Evolutionary conservation across 1,140 invertebrate species (phyloP), one percentile per base, ranked within the genome.

Genomic region (Popillia japonica): DNA sequence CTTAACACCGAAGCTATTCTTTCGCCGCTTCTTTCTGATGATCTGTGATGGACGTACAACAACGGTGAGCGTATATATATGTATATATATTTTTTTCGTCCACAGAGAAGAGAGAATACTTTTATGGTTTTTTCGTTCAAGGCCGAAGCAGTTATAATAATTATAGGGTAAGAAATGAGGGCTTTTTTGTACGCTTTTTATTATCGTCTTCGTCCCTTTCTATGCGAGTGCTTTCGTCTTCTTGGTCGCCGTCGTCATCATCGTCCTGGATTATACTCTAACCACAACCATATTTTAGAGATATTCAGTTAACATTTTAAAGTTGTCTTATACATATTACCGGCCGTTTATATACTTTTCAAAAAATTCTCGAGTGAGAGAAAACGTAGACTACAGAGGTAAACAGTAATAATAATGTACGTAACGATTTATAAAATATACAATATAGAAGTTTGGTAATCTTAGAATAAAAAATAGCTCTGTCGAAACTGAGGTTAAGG

Each of bases 141-240:
- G 72, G 72, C 17, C 41, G 72, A 74, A 41, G 72, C 72, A 74
- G 72, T 74, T 74, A 74, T 74, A 74, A 74, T 74, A 74, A 74
- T 74, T 74, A 74, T 74, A 74, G 72, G 34, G 72, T 74, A 74
- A 20, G 72, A 41, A 68, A 68, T 68, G 61, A 34, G 61, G 61
- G 61, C 22, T 68, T 68, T 61, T 68, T 68, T 68, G 20, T 68
- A 34, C 61, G 61, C 61, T 68, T 68, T 68, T 68, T 68, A 68
- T 68, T 68, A 68, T 22, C 48, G 48, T 55, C 48, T 6, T 55
- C 11, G 48, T 55, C 48, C 48, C 48, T n/a, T 55, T 17, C 11
- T 48, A 48, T 55, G 14, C 48, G 11, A 17, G 48, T 55, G 48
- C n/a, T 34, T 34, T 34, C 27, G 27, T 34, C 27, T 34, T 34